phyloP scores from a whole-genome alignment of 2,113 vertebrate genomes.

The Mohoua ochrocephala region DNA sequence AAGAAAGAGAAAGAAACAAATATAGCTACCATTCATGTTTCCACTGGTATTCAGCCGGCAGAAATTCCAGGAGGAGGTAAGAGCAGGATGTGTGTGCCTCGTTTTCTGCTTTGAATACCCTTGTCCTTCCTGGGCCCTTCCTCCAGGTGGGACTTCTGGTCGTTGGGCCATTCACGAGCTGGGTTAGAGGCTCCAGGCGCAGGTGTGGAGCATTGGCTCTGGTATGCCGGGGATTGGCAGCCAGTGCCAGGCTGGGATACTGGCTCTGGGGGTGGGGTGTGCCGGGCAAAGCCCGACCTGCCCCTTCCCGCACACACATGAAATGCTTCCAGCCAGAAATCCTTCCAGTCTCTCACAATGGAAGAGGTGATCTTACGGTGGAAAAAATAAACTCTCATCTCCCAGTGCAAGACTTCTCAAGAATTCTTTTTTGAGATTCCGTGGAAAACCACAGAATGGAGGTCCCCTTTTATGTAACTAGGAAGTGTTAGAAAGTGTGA shows the following conservation, averaged over 20 bases:
- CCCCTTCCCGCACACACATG: not conserved
- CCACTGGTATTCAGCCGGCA: no score
- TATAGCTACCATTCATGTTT: not conserved
- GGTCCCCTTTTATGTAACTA: not conserved
- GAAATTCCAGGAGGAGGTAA: not conserved
- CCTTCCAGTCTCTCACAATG: not conserved
- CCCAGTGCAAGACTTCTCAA: not conserved
- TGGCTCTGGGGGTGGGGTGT: not conserved
- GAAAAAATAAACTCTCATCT: not conserved
- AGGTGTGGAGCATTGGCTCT: not conserved
- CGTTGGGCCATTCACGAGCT: not conserved
- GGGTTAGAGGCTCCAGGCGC: not conserved
- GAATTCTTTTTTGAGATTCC: not conserved
- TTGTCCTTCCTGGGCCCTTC: not conserved
- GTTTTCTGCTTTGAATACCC: not conserved
- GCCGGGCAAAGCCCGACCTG: rapidly evolving
- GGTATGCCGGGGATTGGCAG: not conserved
- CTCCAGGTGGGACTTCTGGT: not conserved
- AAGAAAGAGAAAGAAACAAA: not conserved
- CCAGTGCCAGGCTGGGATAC: not conserved
- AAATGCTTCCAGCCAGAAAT: not conserved
- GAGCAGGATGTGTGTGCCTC: rapidly evolving
- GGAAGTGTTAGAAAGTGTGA: not conserved
- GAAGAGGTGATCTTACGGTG: rapidly evolving
- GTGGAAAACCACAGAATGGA: not conserved